Evolutionary conservation across 2,888 invertebrate species (phyloP), one percentile per base, ranked within the genome.

Genomic region (Syrphus vitripennis): DNA sequence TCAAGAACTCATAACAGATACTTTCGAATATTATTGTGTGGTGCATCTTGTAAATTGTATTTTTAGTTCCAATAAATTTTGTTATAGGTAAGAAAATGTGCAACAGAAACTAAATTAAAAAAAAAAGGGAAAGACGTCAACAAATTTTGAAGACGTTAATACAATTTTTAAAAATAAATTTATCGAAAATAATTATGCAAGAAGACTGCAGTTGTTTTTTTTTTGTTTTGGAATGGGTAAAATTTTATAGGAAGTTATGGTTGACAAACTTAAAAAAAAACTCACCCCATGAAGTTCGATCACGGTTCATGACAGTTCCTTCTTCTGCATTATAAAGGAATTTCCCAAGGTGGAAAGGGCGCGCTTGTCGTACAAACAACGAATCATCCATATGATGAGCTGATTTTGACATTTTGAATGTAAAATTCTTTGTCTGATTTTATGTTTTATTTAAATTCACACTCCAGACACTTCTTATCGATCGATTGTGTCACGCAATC

Each of bases 231-330:
- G 10, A 21, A 14, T 4, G n/a, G n/a, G n/a, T n/a, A 37, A n/a
- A 21, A 48, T 37, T 31, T 12, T 10, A 1, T 4, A 34, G 19
- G n/a, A 31, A 31, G 16, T 55, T 29, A n/a, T n/a, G n/a, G n/a
- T n/a, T 10, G 10, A 3, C 16, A 4, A 53, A n/a, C n/a, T n/a
- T n/a, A n/a, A n/a, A n/a, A n/a, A n/a, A n/a, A 37, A 61, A 91
- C 95, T 95, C 92, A 96, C 96, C 95, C 96, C 96, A 96, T 91
- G 95, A 93, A 83, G 92, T 91, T 19, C 93, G 93, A 57, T 95
- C 94, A 67, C 95, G 93, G 3, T 95, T 95, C 82, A 95, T 90
- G 81, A 95, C 93, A 21, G 94, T 95, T 50, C 94, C 94, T 37
- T 95, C 94, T 67, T 93, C 93, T 0, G 94, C 92, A 88, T 96